Percentiles rank a stretch among this genome's conserved stretches.
Evolutionary conservation across 2,113 vertebrate species (phyloP).

Genomic region (Aramus guarauna): DNA sequence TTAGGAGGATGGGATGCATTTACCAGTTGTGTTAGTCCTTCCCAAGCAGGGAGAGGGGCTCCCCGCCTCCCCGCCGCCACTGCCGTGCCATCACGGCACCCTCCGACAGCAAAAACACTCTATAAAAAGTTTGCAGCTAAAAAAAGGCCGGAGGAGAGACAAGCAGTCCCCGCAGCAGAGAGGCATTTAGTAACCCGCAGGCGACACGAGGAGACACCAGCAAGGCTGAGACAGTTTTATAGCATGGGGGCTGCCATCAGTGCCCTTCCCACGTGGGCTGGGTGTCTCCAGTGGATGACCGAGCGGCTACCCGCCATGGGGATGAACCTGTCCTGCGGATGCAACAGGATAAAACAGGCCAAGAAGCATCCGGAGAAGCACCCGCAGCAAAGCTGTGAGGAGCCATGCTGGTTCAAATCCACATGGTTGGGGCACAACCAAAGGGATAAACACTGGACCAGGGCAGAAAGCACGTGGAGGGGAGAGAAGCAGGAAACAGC

Average conservation of each 20-base stretch:
- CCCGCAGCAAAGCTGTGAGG: neutral
- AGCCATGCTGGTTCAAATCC: neutral
- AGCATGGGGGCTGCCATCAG: accelerated
- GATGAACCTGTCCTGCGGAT: neutral
- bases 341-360: neutral
- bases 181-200: accelerated
- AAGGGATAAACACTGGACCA: neutral
- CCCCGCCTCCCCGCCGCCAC: neutral
- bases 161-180: neutral
- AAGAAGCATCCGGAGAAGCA: neutral
- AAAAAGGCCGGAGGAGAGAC: neutral
- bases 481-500: neutral
- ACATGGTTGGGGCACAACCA: neutral
- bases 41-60: neutral
- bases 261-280: accelerated
- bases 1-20: neutral
- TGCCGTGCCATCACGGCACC: neutral
- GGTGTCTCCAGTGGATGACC: neutral
- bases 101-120: neutral
- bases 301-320: neutral
- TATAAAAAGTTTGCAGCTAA: neutral
- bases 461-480: neutral
- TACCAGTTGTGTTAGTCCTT: neutral
- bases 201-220: accelerated
- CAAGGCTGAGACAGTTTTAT: neutral